Evolutionary conservation across 2,797 vertebrate species (phyloP).

Genomic region (Potorous gilbertii): DNA sequence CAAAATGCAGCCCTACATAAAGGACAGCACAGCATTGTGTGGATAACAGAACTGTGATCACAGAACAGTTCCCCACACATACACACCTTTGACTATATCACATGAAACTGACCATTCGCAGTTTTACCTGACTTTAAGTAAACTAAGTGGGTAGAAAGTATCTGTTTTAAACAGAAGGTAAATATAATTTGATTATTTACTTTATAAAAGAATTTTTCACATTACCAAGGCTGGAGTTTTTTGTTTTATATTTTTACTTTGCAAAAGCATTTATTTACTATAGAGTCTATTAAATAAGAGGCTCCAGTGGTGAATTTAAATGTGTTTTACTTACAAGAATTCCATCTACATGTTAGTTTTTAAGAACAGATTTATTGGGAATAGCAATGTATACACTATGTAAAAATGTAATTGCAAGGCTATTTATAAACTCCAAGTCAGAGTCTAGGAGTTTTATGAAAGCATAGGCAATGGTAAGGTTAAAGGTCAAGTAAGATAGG

Average conservation of each 20-base stretch:
- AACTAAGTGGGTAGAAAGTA: not conserved
- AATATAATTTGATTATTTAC: constrained; percentile 8
- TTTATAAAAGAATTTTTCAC: not conserved
- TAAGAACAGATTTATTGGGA: not conserved
- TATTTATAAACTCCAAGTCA: not conserved
- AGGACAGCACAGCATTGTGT: not conserved
- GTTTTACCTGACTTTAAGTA: not conserved
- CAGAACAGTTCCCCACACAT: rapidly evolving
- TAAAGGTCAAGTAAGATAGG: not conserved
- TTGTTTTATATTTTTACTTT: not conserved
- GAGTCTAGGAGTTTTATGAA: constrained; percentile 3
- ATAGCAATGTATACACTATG: not conserved
- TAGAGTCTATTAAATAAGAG: constrained; percentile 21
- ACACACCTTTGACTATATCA: not conserved
- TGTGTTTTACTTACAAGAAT: not conserved
- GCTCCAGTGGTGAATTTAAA: not conserved
- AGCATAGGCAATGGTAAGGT: not conserved
- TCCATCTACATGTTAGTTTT: constrained; percentile 22
- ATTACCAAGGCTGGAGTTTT: not conserved
- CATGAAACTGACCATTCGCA: not conserved
- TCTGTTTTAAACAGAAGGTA: constrained; percentile 3
- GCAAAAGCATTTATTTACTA: not conserved
- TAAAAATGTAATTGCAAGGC: constrained; percentile 14
- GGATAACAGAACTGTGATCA: not conserved
- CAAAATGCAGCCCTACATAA: rapidly evolving